phyloP scores from a whole-genome alignment of 2,888 invertebrate species.

The Augiades crinisus region DNA sequence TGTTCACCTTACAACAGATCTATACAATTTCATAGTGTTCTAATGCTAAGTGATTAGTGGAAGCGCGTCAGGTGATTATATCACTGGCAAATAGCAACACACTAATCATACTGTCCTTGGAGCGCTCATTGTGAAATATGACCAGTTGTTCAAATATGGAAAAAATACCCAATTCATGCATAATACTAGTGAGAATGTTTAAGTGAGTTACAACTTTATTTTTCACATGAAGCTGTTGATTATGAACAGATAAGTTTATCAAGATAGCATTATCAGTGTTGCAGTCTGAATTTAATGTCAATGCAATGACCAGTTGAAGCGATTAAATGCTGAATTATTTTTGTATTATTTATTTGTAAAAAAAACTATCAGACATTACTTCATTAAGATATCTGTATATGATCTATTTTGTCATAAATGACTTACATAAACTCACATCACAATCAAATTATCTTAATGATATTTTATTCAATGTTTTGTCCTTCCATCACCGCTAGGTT shows the following conservation, averaged over 20 bases:
- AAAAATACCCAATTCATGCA: neutral
- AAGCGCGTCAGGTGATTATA: constrained; percentile 40
- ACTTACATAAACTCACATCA: too few species aligned
- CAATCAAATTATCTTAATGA: too few species aligned
- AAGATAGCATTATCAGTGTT: neutral
- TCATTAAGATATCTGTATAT: too few species aligned
- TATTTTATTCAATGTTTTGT: too few species aligned
- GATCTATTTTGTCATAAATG: too few species aligned
- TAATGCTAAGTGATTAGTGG: constrained; percentile 41
- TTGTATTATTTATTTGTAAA: neutral
- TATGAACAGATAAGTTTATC: neutral
- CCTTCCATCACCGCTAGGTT: too few species aligned
- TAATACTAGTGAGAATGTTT: too few species aligned
- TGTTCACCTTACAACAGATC: too few species aligned
- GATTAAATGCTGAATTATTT: too few species aligned
- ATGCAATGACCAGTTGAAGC: neutral
- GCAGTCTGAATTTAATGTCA: neutral
- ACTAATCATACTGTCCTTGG: constrained; percentile 50
- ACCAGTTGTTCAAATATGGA: neutral
- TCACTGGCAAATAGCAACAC: constrained; percentile 27
- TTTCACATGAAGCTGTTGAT: too few species aligned
- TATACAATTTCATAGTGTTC: constrained; percentile 26
- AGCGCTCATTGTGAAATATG: neutral
- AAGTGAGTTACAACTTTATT: too few species aligned
- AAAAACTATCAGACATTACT: too few species aligned